Evolutionary conservation across 2,797 vertebrate species (phyloP).

Genomic region (Enteromius mattozi): DNA sequence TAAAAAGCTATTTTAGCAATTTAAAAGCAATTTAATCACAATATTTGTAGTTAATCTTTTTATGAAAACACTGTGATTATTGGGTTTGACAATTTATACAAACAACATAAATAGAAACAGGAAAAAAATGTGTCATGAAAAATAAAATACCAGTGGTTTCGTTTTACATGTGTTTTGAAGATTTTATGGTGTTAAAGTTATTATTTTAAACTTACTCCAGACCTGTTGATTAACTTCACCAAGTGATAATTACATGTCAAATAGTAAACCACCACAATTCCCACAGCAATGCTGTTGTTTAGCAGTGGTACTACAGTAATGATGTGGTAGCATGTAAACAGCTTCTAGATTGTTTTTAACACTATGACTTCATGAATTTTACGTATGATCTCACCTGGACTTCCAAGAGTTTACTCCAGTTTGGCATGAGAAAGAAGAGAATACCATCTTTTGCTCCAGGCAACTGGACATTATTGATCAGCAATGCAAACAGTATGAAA

Average conservation of each 20-base stretch:
- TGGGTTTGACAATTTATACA: neutral
- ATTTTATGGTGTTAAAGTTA: neutral
- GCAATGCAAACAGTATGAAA: conserved; percentile 76
- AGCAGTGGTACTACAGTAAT: neutral
- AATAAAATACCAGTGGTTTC: neutral
- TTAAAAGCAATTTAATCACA: neutral
- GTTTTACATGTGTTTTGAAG: too few species aligned
- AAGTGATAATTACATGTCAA: conserved; percentile 2
- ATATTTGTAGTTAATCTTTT: neutral
- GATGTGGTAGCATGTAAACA: neutral
- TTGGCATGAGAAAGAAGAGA: conserved; percentile 77
- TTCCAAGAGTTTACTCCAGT: conserved; percentile 77
- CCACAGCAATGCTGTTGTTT: conserved; percentile 10
- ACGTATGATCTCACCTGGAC: conserved; percentile 72
- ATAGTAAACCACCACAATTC: conserved; percentile 1
- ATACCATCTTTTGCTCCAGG: conserved; percentile 79
- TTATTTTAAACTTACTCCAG: neutral
- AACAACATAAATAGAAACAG: neutral
- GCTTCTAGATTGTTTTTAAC: conserved; percentile 4
- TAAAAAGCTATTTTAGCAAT: neutral
- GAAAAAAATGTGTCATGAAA: neutral
- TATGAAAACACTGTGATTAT: too few species aligned
- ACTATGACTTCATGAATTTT: neutral
- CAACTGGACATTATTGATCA: conserved; percentile 80
- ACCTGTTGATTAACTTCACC: neutral